phyloP scores from a whole-genome alignment of 2,113 vertebrate species.

The Cettia cetti region DNA sequence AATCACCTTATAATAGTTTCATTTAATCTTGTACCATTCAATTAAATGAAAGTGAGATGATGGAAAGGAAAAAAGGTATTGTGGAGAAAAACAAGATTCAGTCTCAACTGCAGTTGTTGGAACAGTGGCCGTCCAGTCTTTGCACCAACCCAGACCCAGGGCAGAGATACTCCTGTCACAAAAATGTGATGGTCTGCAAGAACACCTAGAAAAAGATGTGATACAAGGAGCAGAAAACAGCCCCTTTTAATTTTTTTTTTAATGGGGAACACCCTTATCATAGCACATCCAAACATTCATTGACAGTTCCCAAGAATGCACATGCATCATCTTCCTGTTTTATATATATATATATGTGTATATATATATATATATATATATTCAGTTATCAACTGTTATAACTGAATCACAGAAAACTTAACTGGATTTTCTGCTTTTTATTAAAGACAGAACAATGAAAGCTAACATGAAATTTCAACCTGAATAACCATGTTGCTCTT shows the following conservation, averaged over 20 bases:
- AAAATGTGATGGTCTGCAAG: neutral
- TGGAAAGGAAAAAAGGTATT: neutral
- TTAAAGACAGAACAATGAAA: neutral
- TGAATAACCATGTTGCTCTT: neutral
- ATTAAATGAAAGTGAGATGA: neutral
- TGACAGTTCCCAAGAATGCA: neutral
- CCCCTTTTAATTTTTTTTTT: neutral
- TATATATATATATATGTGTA: too few species aligned
- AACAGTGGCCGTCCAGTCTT: accelerated
- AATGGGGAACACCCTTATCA: neutral
- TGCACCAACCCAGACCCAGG: neutral
- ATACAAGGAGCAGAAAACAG: neutral
- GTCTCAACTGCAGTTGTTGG: neutral
- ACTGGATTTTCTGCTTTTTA: neutral
- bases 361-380: too few species aligned
- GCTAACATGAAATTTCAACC: neutral
- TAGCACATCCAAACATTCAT: neutral
- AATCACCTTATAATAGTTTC: slow-evolving; percentile 5
- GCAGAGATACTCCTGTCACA: neutral
- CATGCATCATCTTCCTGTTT: neutral
- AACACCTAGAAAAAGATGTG: neutral
- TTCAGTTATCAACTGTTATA: neutral
- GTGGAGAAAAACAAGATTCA: neutral
- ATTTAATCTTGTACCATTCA: slow-evolving; percentile 14
- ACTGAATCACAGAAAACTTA: neutral